Base-by-base conservation (phyloP, 2,888 invertebrate genomes). In the Harmothoe impar region DNA sequence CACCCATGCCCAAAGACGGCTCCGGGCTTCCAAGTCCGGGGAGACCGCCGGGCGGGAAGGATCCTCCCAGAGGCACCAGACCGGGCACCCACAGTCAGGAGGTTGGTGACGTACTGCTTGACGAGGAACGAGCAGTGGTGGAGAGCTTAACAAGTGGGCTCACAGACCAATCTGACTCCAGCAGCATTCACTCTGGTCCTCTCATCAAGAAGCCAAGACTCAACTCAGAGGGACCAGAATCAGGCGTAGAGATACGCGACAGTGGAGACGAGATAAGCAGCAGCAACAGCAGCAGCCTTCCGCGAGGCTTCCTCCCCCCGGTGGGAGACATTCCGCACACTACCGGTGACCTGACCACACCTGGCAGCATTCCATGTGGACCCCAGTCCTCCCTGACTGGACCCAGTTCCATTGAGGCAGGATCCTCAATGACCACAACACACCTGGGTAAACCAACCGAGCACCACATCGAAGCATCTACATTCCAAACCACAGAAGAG, bases 351-450 rank as follows among this genome's bases (percentile, higher is more conserved):
- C 12, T 43, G 84, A 84, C 84, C 84, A 84, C 35, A 35, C 43
- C 84, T 84, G 84, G 84, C 17, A 84, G 35, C 84, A 84, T 84
- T 84, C 84, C 84, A 84, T 35, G 43, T 35, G 81, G 81, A 31
- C 25, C 29, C 10, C 84, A 51, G 43, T 84, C 84, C 1, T 17
- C 35, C 20, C 35, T 12, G n/a, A 10, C 84, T n/a, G 84, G 84
- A 29, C n/a, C 29, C 23, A 20, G 33, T 43, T 33, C 43, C 23
- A 33, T 35, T n/a, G 84, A 84, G 84, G 84, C 84, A n/a, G 84
- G 84, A 7, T 84, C 84, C 84, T 51, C 84, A 20, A 17, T n/a
- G 20, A 10, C 23, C 33, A 20, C 35, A 35, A 20, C 35, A 35
- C 51, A 33, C 43, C 84, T 35, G 20, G 35, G 84, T n/a, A 33